Evolutionary conservation across 1,140 invertebrate species (phyloP), one percentile per base, ranked within the genome.

Genomic region (Paracyclopina nana): DNA sequence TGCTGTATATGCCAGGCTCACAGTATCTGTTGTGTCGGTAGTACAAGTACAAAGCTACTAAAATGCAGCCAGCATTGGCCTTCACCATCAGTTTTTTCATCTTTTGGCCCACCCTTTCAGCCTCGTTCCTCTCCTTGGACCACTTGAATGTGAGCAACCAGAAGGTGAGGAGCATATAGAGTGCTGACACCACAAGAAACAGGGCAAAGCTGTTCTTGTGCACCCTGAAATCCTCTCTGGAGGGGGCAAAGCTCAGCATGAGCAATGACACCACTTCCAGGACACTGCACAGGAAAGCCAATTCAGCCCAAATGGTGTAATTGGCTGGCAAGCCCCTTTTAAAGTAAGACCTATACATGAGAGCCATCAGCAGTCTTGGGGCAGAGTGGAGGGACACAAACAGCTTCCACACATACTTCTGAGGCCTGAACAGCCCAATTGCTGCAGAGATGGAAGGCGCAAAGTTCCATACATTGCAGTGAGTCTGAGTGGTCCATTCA

Each of bases 401-500:
- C 43, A 73, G 63, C 56, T 79, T 76, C 83, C 90, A 96, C 14
- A 96, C 72, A 58, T 85, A 77, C 58, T 73, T 75, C 62, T 95
- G 87, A 0, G 86, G 85, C 46, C 74, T 74, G 64, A 83, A 94
- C 57, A 79, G 79, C 12, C 88, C 86, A 60, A 94, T 90, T 2
- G 87, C 83, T 27, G 90, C 82, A 44, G 87, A 94, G 58, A 95
- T 80, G 3, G 90, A 94, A 41, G 90, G 90, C 48, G 95, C 70
- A 57, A 82, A 77, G 67, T 96, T 95, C 50, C 72, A 70, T 20
- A 86, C 80, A 68, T 80, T 66, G 62, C 86, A 91, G 61, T 88
- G 83, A 0, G 85, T 88, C 43, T 73, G 75, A 31, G 83, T 90
- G 3, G 82, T 74, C 45, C 71, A 70, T 59, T 84, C 75, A 62